Conservation (phyloP, 2,888 invertebrate genomes). For the Lymantria dispar region DNA sequence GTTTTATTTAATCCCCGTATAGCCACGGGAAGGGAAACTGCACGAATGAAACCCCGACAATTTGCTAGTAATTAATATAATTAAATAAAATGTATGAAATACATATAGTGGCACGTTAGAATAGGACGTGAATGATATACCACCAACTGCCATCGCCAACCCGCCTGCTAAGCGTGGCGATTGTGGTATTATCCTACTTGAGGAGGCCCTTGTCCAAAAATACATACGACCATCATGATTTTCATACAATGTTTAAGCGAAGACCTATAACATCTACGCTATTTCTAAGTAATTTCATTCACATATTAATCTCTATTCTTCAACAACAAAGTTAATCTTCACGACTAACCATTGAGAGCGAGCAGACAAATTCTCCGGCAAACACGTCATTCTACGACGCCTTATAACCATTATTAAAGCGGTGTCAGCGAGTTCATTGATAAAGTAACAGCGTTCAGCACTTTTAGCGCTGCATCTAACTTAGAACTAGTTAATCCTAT, state of each 20-base stretch:
- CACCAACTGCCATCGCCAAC: too few relatives aligned
- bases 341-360: conserved; percentile 31
- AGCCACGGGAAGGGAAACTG: too few relatives aligned
- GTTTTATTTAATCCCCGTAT: too few relatives aligned
- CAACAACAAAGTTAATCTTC: conserved; percentile 19
- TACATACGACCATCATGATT: too few relatives aligned
- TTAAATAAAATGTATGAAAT: too few relatives aligned
- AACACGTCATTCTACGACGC: conserved; percentile 64
- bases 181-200: too few relatives aligned
- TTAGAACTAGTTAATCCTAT: conserved; percentile 8
- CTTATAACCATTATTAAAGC: conserved; percentile 48
- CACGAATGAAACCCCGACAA: too few relatives aligned
- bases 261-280: neutral
- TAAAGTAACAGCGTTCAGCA: conserved; percentile 42
- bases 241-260: neutral
- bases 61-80: too few relatives aligned
- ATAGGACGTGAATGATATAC: too few relatives aligned
- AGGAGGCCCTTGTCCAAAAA: too few relatives aligned
- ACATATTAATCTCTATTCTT: conserved; percentile 28
- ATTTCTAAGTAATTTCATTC: conserved; percentile 29
- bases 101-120: too few relatives aligned
- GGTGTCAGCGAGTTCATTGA: conserved; percentile 59
- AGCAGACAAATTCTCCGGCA: conserved; percentile 57
- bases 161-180: too few relatives aligned
- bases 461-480: conserved; percentile 41